Conservation (phyloP, 2,113 vertebrate genomes). For the Xenus cinereus region DNA sequence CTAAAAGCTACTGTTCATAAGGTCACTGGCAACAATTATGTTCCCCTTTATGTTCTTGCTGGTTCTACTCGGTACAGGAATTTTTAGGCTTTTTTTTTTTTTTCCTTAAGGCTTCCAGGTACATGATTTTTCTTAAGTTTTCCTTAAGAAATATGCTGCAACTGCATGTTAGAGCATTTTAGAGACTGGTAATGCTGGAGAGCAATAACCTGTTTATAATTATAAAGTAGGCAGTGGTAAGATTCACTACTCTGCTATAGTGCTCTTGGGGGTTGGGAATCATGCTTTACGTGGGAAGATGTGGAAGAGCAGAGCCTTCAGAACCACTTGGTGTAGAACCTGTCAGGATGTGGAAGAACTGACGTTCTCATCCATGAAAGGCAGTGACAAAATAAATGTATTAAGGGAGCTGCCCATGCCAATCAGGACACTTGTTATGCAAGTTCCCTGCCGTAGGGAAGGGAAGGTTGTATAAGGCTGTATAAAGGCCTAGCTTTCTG, state of each 20-base stretch:
- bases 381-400: not conserved
- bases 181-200: not conserved
- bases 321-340: not conserved
- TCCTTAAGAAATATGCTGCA: not conserved
- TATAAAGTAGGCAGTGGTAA: not conserved
- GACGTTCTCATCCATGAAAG: not conserved
- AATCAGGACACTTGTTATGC: fast-evolving
- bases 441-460: not conserved
- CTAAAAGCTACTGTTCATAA: not conserved
- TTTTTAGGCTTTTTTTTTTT: not conserved
- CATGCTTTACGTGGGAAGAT: not conserved
- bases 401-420: not conserved
- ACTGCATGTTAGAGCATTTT: not conserved
- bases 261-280: not conserved
- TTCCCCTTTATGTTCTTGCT: not conserved
- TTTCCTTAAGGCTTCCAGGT: not conserved
- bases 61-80: not conserved
- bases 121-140: not conserved
- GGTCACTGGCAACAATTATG: not conserved
- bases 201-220: not conserved
- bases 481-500: not conserved
- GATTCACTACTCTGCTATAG: not conserved
- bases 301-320: not conserved
- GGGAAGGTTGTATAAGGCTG: too few species aligned
- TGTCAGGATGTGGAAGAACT: fast-evolving